phyloP scores from a whole-genome alignment of 1,140 invertebrate species.

The Gryllus bimaculatus region DNA sequence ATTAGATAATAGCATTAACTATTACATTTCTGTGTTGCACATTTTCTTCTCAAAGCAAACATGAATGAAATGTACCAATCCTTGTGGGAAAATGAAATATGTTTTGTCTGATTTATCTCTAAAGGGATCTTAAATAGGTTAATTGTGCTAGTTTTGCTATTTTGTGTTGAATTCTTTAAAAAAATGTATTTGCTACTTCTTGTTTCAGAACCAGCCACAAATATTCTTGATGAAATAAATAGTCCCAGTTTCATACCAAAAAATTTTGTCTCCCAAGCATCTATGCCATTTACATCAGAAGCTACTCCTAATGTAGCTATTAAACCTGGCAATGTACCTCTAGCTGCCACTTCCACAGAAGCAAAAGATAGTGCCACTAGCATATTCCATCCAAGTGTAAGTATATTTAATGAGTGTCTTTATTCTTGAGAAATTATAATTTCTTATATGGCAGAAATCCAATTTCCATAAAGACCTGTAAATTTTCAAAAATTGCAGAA shows the following conservation, averaged over 20 bases:
- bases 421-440: not conserved
- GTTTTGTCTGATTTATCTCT: too few relatives aligned
- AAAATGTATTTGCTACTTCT: not conserved
- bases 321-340: conserved; percentile 16
- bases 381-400: conserved; percentile 40
- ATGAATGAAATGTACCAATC: too few relatives aligned
- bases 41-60: too few relatives aligned
- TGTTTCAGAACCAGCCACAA: conserved; percentile 13
- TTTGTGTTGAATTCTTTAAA: too few relatives aligned
- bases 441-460: not conserved
- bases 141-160: too few relatives aligned
- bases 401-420: not conserved
- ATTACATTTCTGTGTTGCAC: too few relatives aligned
- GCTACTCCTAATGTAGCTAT: not conserved
- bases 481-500: too few relatives aligned
- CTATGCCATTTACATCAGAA: not conserved
- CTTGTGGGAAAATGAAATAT: too few relatives aligned
- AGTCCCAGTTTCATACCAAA: conserved; percentile 35
- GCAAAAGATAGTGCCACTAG: conserved; percentile 29
- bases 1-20: too few relatives aligned
- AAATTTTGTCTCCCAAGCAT: conserved; percentile 33
- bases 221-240: conserved; percentile 36
- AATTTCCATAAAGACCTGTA: too few relatives aligned
- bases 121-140: too few relatives aligned
- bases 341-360: not conserved